A percentile compares a stretch with the other conserved stretches of the same genome.
Conservation (phyloP, 2,888 invertebrate genomes). For the Aromia moschata region DNA sequence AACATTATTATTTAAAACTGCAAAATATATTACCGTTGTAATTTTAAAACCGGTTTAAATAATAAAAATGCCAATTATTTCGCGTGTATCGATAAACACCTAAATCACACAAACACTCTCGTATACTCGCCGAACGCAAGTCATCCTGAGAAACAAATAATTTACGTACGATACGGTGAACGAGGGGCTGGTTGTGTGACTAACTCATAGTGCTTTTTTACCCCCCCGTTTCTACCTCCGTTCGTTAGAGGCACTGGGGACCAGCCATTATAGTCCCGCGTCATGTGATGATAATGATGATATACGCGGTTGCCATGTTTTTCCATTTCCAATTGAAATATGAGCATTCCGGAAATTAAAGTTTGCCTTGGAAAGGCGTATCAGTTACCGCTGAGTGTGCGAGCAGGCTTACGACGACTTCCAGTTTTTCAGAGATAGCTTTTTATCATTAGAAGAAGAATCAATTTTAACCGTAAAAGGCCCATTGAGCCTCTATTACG, state of each 20-base stretch:
- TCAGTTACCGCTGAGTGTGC: slow-evolving; percentile 1
- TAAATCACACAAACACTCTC: too few relatives aligned
- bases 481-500: neutral
- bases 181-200: neutral
- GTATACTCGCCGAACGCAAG: too few relatives aligned
- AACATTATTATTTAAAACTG: too few relatives aligned
- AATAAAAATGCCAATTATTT: too few relatives aligned
- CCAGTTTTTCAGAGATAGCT: slow-evolving; percentile 1
- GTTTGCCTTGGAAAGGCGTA: slow-evolving; percentile 1
- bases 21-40: too few relatives aligned
- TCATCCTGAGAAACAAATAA: neutral
- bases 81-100: too few relatives aligned
- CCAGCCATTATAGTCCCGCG: neutral
- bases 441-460: neutral
- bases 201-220: neutral
- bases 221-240: neutral
- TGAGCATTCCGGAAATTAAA: slow-evolving; percentile 1
- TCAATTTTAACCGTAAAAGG: too few relatives aligned
- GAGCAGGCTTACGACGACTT: neutral
- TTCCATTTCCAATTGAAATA: slow-evolving; percentile 4
- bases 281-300: slow-evolving; percentile 4
- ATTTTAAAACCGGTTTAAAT: too few relatives aligned
- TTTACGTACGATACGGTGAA: neutral
- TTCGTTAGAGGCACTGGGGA: slow-evolving; percentile 1
- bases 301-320: slow-evolving; percentile 1